Base-by-base conservation (phyloP, 1,140 invertebrate species). In the Drosophila mojavensis region DNA sequence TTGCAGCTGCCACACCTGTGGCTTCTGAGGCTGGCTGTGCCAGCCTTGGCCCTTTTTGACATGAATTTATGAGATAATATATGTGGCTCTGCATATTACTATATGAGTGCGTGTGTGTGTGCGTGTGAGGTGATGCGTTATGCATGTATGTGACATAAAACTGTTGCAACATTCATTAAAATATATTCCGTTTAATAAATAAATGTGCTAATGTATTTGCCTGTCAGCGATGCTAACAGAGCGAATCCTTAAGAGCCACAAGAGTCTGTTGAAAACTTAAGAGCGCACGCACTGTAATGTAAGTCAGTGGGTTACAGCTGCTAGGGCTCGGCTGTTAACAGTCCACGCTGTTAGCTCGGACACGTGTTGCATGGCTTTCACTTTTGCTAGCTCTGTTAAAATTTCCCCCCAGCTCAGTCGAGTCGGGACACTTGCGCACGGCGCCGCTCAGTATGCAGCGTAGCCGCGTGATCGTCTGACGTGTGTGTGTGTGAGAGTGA, bases 1-100 rank as follows among this genome's bases (percentile, higher is more conserved):
- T 89, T 89, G 77, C 70, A 75, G 61, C 78, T 84, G 84, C 79
- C 78, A 72, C 84, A 88, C 84, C 84, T 88, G 84, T 88, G 85
- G 84, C 84, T 79, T 86, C 69, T 47, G 28, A 67, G 61, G 26
- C 28, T 30, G 13, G 26, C n/a, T 68, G 30, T 45, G 56, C 47
- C 75, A 71, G 48, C 78, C 82, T 79, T 86, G 83, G 75, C 67
- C 79, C 83, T 79, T 48, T 70, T 82, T 79, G 83, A 82, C 83
- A 79, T 79, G 58, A 77, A 82, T 88, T 82, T 86, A 86, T 88
- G 75, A 62, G 59, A 60, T 53, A 43, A 63, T 50, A 39, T 55
- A 36, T 36, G 51, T 30, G 50, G 51, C 20, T n/a, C 24, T 45
- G 7, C 15, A 17, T 6, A 45, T 15, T 2, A 45, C 45, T 17